Base-by-base conservation (phyloP, 2,888 invertebrate species). In the Agonopterix arenella region DNA sequence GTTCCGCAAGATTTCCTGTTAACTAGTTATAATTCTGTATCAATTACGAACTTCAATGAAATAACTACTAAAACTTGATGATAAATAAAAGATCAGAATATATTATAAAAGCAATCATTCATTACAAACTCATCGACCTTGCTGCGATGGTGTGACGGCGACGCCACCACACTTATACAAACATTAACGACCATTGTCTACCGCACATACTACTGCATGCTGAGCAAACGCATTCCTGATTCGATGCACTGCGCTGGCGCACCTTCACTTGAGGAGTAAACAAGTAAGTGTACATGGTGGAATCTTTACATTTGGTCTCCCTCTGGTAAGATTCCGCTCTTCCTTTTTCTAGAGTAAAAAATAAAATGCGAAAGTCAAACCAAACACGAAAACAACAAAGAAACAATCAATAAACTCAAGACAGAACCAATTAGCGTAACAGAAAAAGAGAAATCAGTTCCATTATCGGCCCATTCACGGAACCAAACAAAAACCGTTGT, bases 191-290 rank as follows among this genome's bases (percentile, higher is more conserved):
- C 66, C 62, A 70, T 70, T 69, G 70, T 70, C 64, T 64, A 60
- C 66, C 51, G 52, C 48, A 56, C 51, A 57, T 52, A 68, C 65
- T 69, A 60, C 68, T 60, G 63, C 78, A 73, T 75, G 76, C 75
- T 72, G 74, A 62, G 73, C 76, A 69, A 70, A 76, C 73, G 72
- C 82, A 86, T 86, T 84, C 84, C 79, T 66, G 68, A 86, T 84
- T 82, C 70, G 84, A 69, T 66, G 66, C 73, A 66, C 67, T 66
- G 47, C 52, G 28, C 28, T 28, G 60, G 53, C 59, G 55, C 60
- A 50, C 48, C 44, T 48, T 40, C 28, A 28, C 28, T 28, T 28
- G 5, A 5, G 5, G 5, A 7, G 28, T 28, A 28, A 28, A 28
- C 28, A 28, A 28, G 28, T 18, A 18, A n/a, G n/a, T 4, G 18